Evolutionary conservation across 2,888 invertebrate genomes (phyloP), one percentile per base, ranked within the genome.

Genomic region (Margaritifera margaritifera): DNA sequence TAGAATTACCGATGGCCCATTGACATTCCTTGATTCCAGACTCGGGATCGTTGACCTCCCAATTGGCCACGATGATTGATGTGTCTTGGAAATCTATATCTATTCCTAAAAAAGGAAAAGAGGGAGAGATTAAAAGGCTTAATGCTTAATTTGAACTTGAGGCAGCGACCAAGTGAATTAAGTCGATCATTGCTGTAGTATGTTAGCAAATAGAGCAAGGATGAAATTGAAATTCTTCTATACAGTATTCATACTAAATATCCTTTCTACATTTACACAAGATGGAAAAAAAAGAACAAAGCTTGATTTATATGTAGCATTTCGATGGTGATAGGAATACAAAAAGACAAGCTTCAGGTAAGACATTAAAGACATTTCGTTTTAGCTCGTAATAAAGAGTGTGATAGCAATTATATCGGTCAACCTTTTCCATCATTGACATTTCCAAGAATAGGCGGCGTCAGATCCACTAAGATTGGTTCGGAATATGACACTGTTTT

Each of bases 401-500:
- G 27, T 27, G 27, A 2, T 27, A 27, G 27, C 27, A 27, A 27
- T 27, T 27, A 27, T 27, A 27, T 27, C 27, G 27, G 27, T 27
- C 4, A 58, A 27, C 27, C 27, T 27, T 27, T 56, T 6, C 82
- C 82, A 69, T 84, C 83, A 55, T 71, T 68, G 8, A 84, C 68
- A 56, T 72, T 57, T 1, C 50, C 19, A 22, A 82, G 74, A 6
- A 69, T 55, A 1, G 83, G 83, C 11, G 78, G 75, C 1, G 83
- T 84, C 63, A 82, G 66, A 65, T 84, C 83, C n/a, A 82, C 75
- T 15, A 71, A 56, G 6, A 84, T 66, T 8, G 69, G 74, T 11
- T 73, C 68, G 0, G 81, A 80, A 22, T 78, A 69, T 20, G 76
- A 69, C 18, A 77, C 71, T 22, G 75, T 75, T 22, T 72, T 71